Evolutionary conservation across 2,888 invertebrate genomes (phyloP), one percentile per base, ranked within the genome.

Genomic region (Campoplex capitator): DNA sequence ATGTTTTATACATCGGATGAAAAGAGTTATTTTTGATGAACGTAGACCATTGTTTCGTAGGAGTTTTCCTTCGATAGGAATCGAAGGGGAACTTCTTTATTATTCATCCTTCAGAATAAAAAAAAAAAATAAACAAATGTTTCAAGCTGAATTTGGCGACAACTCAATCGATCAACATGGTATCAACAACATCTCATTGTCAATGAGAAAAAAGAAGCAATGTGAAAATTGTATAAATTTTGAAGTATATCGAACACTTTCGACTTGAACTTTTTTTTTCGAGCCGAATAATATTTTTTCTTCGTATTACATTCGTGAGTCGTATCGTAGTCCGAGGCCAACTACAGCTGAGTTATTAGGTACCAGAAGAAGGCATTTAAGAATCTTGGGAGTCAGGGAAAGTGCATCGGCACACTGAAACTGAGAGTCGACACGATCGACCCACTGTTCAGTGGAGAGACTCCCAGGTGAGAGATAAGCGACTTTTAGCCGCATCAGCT

Each of bases 401-500:
- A 87, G 87, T 87, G 88, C 83, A 88, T 54, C 87, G 83, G 68
- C 81, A 32, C 58, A 68, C 76, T 54, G 75, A 83, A 83, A 76
- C 35, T 58, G 74, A 67, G 81, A 82, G 81, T 82, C 48, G 58
- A 56, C 51, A 32, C 70, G 77, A 77, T 71, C 77, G 71, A 68
- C 70, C 45, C 23, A 32, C 18, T 54, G 54, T 42, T n/a, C 8
- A 67, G 56, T 62, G 35, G 70, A 73, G 68, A 23, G 51, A 35
- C 74, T 23, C 62, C 48, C 65, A 48, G 45, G 56, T 67, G 68
- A 58, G 68, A 58, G 65, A 81, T 38, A 62, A n/a, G 32, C 54
- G 42, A 56, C 56, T 32, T 38, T 74, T 48, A 71, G 56, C 56
- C 23, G 28, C 56, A 38, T 56, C 54, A 58, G 58, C 62, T 23